Conservation (phyloP, 2,113 vertebrate genomes). For the Hiodon tergisus region DNA sequence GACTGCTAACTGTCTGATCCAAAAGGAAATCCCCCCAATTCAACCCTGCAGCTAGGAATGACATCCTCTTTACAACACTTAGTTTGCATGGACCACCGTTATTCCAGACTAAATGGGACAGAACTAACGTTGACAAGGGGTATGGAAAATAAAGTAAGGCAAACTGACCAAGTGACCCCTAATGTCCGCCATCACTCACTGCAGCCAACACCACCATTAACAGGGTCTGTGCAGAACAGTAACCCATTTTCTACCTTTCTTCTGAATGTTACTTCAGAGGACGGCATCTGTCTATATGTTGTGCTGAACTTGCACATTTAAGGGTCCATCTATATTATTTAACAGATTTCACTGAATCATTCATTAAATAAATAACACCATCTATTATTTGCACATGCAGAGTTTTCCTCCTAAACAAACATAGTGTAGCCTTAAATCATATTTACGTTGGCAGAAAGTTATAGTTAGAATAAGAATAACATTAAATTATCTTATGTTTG, state of each 20-base stretch:
- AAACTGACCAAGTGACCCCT: slow-evolving; percentile 27
- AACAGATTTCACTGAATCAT: no score
- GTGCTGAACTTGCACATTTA: no score
- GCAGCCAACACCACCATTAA: slow-evolving; percentile 38
- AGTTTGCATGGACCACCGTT: slow-evolving; percentile 24
- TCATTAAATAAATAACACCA: no score
- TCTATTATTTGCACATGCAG: no score
- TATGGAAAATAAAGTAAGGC: background rate
- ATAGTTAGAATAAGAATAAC: no score
- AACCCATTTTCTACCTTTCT: slow-evolving; percentile 23
- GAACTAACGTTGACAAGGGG: slow-evolving; percentile 11
- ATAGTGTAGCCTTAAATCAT: no score
- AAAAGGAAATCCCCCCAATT: background rate
- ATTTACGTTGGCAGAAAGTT: no score
- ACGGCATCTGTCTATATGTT: slow-evolving; percentile 41
- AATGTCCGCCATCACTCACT: slow-evolving; percentile 12
- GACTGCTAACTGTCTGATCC: background rate
- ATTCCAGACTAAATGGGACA: slow-evolving; percentile 25
- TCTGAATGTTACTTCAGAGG: slow-evolving; percentile 22
- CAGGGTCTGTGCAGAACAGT: slow-evolving; percentile 12
- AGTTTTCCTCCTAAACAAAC: no score
- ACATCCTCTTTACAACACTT: background rate
- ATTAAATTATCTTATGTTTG: no score
- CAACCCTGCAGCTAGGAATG: background rate
- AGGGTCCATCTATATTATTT: no score